Evolutionary conservation across 2,888 invertebrate species (phyloP).

Genomic region (Caenorhabditis sp.): DNA sequence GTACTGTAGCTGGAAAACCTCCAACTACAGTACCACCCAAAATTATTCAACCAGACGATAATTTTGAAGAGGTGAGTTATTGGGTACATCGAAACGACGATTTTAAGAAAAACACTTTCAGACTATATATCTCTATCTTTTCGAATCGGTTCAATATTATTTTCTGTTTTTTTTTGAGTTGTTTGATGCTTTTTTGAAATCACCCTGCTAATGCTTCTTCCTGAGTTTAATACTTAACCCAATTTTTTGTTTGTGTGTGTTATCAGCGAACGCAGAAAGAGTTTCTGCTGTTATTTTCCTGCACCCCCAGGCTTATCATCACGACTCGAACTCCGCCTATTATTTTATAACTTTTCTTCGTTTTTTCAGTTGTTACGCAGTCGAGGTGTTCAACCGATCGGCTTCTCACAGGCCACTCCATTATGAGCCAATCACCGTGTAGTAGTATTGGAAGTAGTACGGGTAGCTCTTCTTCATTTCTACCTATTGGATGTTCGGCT

Average conservation of each 20-base stretch:
- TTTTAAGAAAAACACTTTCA: too few species aligned
- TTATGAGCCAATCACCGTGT: conserved; percentile 47
- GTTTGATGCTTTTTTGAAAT: conserved; percentile 16
- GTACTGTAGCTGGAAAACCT: conserved; percentile 59
- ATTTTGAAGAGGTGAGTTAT: conserved; percentile 62
- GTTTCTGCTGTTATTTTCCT: conserved; percentile 2
- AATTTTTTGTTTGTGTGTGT: too few species aligned
- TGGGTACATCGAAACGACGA: too few species aligned
- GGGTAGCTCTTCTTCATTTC: not conserved
- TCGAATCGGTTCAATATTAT: not conserved
- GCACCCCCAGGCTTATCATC: conserved; percentile 2
- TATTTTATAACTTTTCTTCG: not conserved
- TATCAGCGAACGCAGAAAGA: too few species aligned
- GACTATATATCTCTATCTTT: not conserved
- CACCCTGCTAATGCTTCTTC: not conserved
- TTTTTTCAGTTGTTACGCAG: conserved; percentile 66
- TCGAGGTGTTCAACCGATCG: conserved; percentile 66
- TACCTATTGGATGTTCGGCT: not conserved
- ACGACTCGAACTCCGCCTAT: not conserved
- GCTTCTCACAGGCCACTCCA: conserved; percentile 65
- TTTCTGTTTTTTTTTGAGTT: conserved; percentile 37
- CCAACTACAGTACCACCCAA: conserved; percentile 18
- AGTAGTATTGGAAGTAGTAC: conserved; percentile 5
- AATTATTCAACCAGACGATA: conserved; percentile 36
- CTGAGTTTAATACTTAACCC: too few species aligned